Base-by-base conservation (phyloP, 2,888 invertebrate genomes). In the Portevinia maculata region DNA sequence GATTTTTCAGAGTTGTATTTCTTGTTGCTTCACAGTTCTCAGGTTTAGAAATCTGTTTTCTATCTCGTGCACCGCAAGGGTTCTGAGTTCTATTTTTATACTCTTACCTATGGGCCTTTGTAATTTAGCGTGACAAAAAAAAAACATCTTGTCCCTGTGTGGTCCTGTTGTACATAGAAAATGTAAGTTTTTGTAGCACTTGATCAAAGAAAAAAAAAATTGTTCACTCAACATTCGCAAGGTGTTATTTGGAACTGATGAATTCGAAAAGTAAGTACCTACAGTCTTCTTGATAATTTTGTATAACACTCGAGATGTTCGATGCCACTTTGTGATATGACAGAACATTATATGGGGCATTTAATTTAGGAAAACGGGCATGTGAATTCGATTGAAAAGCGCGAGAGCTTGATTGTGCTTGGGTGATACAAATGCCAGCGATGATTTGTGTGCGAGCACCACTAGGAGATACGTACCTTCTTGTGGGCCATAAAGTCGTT, bases 31-130 rank as follows among this genome's bases (percentile, higher is more conserved):
- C 46, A 32, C 48, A 69, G 62, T 57, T 76, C 76, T 57, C 65
- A 57, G 64, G 70, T 53, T 70, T 19, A 32, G 59, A 32, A 70
- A 75, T 64, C 75, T 75, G 24, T 81, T 73, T 69, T 81, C 57
- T 69, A 73, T 69, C 64, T 52, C 37, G 39, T 44, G 21, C 50
- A 44, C 76, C 70, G 57, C 64, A 76, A 76, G 70, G 70, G 62
- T 46, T 75, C 50, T 46, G 19, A 19, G 39, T 55, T 78, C 71
- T 83, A 83, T 83, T 78, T 83, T 83, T 70, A 24, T 74, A 74
- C n/a, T 48, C 15, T n/a, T 24, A 48, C 28, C 11, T 55, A 4
- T 34, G 30, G 17, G 67, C 28, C 44, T 28, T 19, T 44, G 64
- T 52, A 52, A 71, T 78, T 67, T 53, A 48, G 67, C 15, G 34